Base-by-base conservation (phyloP, 2,113 vertebrate genomes). In the Oncorhynchus clarkii region DNA sequence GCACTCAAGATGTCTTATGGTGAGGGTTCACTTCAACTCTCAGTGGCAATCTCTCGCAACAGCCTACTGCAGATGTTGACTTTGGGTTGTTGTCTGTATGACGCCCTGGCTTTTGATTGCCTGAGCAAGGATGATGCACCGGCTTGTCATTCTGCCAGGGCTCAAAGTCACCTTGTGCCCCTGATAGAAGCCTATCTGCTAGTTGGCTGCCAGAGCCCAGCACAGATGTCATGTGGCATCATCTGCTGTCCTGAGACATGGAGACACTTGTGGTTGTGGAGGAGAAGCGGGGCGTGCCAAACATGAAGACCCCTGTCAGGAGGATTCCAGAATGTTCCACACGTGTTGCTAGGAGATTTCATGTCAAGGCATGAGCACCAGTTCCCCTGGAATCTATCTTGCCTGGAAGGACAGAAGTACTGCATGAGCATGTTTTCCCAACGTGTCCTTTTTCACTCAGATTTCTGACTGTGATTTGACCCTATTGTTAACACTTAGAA, bases 121-220 rank as follows among this genome's bases (percentile, higher is more conserved):
- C 77, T 75, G 78, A 27, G 68, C 72, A 78, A 66, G 59, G 54
- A 73, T 71, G 75, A 67, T 70, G 75, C 70, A 51, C 65, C 45
- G 76, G 62, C 51, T 78, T 82, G 80, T 76, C 76, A 82, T 76
- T 64, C 70, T 72, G 84, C 80, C 80, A 82, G 71, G 76, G 34
- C 70, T 76, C 80, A 85, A 80, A 80, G 80, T 82, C 75, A 85
- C 83, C 83, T 77, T 85, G 31, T 66, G 65, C 49, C 72, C 78
- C 73, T 69, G 78, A 75, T 73, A 69, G 77, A 76, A 72, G 74
- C 73, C 73, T 74, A 71, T 80, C 72, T 74, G 80, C 74, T 69
- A 78, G 69, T 72, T 13, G 39, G 31, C 59, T 78, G 73, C 69
- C 71, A 70, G 70, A 77, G 67, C 76, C 45, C 6, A 67, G 79